Evolutionary conservation across 2,113 vertebrate species (phyloP).

Genomic region (Anhinga rufa): DNA sequence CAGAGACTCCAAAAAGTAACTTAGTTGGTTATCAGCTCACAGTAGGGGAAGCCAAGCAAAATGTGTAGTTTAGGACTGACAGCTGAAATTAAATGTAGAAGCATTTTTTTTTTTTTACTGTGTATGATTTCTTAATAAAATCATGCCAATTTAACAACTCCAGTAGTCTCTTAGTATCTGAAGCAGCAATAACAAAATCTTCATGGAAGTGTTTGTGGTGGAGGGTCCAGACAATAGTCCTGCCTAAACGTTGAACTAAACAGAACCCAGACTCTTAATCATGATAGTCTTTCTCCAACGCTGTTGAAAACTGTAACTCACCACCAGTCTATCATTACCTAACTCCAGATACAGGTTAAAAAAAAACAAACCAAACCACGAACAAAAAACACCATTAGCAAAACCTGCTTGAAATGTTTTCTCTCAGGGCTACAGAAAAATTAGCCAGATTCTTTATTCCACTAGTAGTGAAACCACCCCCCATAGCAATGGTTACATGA

Average conservation of each 20-base stretch:
- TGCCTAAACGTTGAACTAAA: background rate
- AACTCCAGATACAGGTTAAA: constrained; percentile 25
- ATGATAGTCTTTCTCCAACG: background rate
- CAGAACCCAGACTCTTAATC: background rate
- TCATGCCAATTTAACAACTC: background rate
- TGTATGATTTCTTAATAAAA: background rate
- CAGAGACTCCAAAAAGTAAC: background rate
- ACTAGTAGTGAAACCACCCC: constrained; percentile 19
- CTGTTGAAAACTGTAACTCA: background rate
- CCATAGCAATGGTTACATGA: background rate
- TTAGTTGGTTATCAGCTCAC: background rate
- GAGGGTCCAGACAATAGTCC: background rate
- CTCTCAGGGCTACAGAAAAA: constrained; percentile 69
- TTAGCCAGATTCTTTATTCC: constrained; percentile 61
- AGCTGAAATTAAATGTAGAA: background rate
- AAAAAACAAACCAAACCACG: background rate
- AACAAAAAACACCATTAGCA: background rate
- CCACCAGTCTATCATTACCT: background rate
- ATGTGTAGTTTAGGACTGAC: background rate
- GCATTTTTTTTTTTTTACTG: background rate
- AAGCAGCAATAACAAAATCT: constrained; percentile 13
- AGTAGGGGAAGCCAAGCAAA: background rate
- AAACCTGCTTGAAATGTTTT: constrained; percentile 58
- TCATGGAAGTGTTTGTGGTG: background rate
- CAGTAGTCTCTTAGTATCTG: background rate